phyloP scores from a whole-genome alignment of 2,888 invertebrate genomes.

The Heliconius cydno region DNA sequence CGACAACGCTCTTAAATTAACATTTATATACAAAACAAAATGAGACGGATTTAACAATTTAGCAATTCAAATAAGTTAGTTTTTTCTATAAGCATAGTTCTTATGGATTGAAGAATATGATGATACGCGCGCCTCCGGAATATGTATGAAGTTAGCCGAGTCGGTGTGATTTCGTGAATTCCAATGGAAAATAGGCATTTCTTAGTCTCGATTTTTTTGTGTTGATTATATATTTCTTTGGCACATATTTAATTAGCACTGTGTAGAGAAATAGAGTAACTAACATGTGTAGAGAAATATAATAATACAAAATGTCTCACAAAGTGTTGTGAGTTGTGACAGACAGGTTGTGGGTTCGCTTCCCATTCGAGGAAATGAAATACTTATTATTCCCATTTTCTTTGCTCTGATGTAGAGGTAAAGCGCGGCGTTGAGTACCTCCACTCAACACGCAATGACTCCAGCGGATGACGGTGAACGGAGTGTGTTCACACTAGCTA shows the following conservation, averaged over 20 bases:
- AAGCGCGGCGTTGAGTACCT: too few species aligned
- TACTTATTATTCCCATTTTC: too few species aligned
- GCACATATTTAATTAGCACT: too few species aligned
- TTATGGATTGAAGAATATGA: conserved; percentile 40
- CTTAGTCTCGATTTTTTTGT: conserved; percentile 21
- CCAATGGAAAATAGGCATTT: conserved; percentile 32
- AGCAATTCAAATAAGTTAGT: conserved; percentile 36
- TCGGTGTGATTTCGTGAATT: conserved; percentile 36
- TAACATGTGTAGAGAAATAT: not conserved
- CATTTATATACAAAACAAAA: conserved; percentile 12
- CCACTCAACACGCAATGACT: too few species aligned
- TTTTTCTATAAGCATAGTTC: conserved; percentile 40
- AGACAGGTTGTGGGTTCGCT: too few species aligned
- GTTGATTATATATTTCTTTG: not conserved
- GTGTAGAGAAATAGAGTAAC: not conserved
- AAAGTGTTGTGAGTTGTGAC: too few species aligned
- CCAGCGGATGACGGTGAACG: too few species aligned
- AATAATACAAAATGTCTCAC: too few species aligned
- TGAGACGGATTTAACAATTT: conserved; percentile 33
- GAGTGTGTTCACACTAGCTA: too few species aligned
- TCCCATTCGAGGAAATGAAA: too few species aligned
- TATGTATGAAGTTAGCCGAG: conserved; percentile 42
- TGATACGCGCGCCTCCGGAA: conserved; percentile 35
- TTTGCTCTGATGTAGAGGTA: too few species aligned
- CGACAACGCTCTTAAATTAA: not conserved